These are phyloP conservation scores for Anhinga anhinga DNA, from an alignment of 2,113 vertebrate species.

Conservation along the genomic window DNA sequence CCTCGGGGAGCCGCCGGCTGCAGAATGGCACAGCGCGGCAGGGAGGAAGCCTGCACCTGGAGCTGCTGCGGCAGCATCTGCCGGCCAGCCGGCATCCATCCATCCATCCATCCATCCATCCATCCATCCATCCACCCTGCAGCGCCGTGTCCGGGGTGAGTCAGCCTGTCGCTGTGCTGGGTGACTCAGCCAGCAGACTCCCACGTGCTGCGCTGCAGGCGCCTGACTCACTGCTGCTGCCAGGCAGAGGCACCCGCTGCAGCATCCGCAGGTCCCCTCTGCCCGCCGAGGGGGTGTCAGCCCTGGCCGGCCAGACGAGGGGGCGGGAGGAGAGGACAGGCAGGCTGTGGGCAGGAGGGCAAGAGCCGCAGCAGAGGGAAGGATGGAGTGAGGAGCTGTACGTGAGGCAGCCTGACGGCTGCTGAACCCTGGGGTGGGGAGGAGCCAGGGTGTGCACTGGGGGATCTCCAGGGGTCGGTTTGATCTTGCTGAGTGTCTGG, in stretches of 20 bases:
- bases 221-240: neutral
- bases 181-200: neutral
- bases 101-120: neutral
- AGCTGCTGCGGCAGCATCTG: neutral
- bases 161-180: neutral
- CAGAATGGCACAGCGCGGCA: fast-evolving
- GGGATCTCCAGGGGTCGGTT: fast-evolving
- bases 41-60: neutral
- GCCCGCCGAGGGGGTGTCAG: neutral
- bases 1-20: fast-evolving
- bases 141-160: neutral
- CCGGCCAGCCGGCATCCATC: neutral
- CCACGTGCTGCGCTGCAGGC: neutral
- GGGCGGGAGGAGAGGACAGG: fast-evolving
- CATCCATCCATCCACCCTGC: neutral
- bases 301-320: neutral
- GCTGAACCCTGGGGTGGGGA: no score
- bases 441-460: fast-evolving
- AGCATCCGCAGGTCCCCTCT: neutral
- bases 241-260: neutral
- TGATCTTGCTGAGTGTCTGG: fast-evolving
- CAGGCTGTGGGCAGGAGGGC: neutral
- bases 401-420: fast-evolving
- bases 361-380: neutral
- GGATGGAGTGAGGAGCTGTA: fast-evolving